phyloP scores from a whole-genome alignment of 2,113 vertebrate species.

The Agelaius phoeniceus region DNA sequence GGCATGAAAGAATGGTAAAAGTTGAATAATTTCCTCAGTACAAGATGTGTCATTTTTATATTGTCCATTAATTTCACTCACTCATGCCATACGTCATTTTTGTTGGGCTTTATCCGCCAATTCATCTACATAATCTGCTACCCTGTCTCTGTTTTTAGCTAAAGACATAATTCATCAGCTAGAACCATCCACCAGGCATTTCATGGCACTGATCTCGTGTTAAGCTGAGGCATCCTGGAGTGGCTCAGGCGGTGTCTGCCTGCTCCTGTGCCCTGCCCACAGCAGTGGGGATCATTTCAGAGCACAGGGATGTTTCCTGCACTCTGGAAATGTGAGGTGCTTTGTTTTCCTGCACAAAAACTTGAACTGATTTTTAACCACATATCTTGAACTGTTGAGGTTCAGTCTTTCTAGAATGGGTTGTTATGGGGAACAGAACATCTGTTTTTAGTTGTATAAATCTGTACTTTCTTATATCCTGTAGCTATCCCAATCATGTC shows the following conservation, averaged over 20 bases:
- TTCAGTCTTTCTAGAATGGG: not conserved
- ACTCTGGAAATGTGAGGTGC: not conserved
- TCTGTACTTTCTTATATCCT: not conserved
- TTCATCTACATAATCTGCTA: conserved; percentile 16
- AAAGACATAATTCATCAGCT: not conserved
- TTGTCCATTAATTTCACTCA: conserved; percentile 54
- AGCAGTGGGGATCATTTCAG: not conserved
- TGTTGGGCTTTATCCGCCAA: conserved; percentile 2
- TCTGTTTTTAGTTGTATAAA: not conserved
- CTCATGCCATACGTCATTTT: not conserved
- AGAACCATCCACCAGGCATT: not conserved
- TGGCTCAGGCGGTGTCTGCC: not conserved
- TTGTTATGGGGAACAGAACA: not conserved
- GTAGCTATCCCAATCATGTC: not conserved
- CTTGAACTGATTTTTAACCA: not conserved
- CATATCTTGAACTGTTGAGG: not conserved
- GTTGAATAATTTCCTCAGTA: conserved; percentile 63
- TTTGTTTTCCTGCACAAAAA: not conserved
- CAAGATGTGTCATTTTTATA: conserved; percentile 47
- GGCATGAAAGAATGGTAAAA: conserved; percentile 52
- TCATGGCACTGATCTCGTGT: not conserved
- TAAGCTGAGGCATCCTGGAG: not conserved
- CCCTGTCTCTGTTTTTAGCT: conserved; percentile 7
- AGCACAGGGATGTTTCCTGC: not conserved
- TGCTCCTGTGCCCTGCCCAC: not conserved